Evolutionary conservation across 2,888 invertebrate genomes (phyloP), one percentile per base, ranked within the genome.

Genomic region (Drosophila ustulata): DNA sequence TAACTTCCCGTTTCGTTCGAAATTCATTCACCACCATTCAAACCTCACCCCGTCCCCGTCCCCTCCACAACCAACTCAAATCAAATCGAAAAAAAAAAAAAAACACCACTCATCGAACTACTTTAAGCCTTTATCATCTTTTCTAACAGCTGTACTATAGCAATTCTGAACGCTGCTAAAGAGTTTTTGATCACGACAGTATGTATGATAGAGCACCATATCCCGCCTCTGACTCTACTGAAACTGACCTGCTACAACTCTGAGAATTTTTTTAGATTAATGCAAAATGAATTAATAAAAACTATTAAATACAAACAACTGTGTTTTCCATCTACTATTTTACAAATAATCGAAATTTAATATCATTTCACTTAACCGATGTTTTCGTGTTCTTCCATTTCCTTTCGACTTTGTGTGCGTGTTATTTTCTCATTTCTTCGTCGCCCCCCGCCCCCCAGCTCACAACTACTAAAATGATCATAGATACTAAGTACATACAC

Each of bases 101-200:
- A 34, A 5, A 39, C 56, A 37, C n/a, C 52, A 66, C 32, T 55
- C 62, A 46, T 53, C 52, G 25, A 63, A 70, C 64, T 73, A 75
- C 69, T 66, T 79, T 85, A 83, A 83, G 18, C 84, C 63, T 59
- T 70, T 65, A 26, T 63, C 65, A 73, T 55, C 64, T 70, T 56
- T 77, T 78, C 81, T 85, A 85, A 88, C 84, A 85, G 84, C 80
- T 88, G 78, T 82, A 88, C 86, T 53, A 85, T 88, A 88, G 75
- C 63, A 65, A 67, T 55, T 62, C 59, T 71, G 67, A 66, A 46
- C 62, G 80, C 67, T 43, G 57, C 72, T 67, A 63, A 71, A 65
- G 49, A 59, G 32, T 34, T 65, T 58, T 63, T 32, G 66, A 67
- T 68, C 65, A 50, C 82, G 56, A 52, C 51, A 67, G 52, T 59